Base-by-base conservation (phyloP, 2,113 vertebrate species). In the Tringa solitaria region DNA sequence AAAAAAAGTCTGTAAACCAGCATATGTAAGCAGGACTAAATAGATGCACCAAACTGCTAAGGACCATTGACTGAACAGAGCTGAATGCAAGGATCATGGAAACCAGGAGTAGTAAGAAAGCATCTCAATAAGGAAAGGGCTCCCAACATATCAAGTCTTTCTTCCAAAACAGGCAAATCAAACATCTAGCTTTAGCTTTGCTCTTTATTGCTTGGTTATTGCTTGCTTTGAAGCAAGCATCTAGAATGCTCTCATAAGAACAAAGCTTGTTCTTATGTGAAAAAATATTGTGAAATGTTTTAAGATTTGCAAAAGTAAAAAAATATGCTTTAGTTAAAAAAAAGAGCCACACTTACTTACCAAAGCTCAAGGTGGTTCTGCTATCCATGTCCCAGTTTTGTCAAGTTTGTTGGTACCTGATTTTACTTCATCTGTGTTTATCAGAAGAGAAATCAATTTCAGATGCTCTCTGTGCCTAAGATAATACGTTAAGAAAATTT, bases 391-490 rank as follows among this genome's bases (percentile, higher is more conserved):
- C 39, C 32, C 46, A 60, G 15, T 37, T 75, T 76, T 69, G 64
- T 68, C 72, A 78, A 35, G 15, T 74, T 83, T 88, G 23, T 33
- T n/a, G 23, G n/a, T 67, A 83, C 82, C 68, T n/a, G 23, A 50
- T 45, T 92, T 92, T 75, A 82, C 54, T 68, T 73, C 30, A 73
- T 91, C 63, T 81, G 56, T 64, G 22, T 81, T 95, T 77, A 67
- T 67, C 56, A 92, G 73, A 96, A 93, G 39, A 89, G 14, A 89
- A 91, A 93, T 75, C 9, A 21, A 61, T 87, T 91, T 79, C 33
- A 81, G 68, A 63, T n/a, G 33, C 20, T 82, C 28, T 89, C 14
- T 5, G 6, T 41, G 32, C 27, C 41, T 11, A 43, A 82, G 56
- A 37, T 7, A 65, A 2, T 11, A 51, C 9, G 37, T 50, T 53